A percentile compares a stretch with the other conserved stretches of the same genome.
Conservation (phyloP, 2,797 vertebrate genomes). For the Phyllotis vaccarum region DNA sequence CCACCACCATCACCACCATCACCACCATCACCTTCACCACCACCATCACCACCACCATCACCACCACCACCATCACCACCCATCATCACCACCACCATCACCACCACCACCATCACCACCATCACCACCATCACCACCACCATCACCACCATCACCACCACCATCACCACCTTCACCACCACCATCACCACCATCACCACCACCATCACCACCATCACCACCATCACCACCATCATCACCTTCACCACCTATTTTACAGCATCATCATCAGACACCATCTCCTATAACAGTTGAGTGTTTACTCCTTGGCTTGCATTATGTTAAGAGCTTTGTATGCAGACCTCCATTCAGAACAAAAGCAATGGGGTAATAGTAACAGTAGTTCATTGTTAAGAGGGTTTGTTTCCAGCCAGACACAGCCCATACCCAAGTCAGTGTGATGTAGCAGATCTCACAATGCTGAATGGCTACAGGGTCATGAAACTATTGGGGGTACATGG, state of each 20-base stretch:
- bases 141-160: accelerated
- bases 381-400: not conserved
- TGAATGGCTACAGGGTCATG: not conserved
- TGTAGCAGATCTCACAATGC: not conserved
- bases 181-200: accelerated
- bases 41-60: accelerated
- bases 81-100: accelerated
- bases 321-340: not conserved
- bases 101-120: accelerated
- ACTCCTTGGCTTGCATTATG: not conserved
- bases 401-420: not conserved
- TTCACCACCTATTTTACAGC: too few relatives aligned
- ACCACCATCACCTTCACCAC: accelerated
- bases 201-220: accelerated
- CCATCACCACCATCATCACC: not conserved
- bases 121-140: accelerated
- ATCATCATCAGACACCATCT: not conserved
- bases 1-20: accelerated
- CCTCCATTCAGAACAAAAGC: not conserved
- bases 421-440: not conserved
- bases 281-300: not conserved
- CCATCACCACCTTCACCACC: accelerated
- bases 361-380: too few relatives aligned
- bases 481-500: not conserved
- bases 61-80: accelerated